Evolutionary conservation across 2,888 invertebrate species (phyloP).

Genomic region (Eupithecia abbreviata): DNA sequence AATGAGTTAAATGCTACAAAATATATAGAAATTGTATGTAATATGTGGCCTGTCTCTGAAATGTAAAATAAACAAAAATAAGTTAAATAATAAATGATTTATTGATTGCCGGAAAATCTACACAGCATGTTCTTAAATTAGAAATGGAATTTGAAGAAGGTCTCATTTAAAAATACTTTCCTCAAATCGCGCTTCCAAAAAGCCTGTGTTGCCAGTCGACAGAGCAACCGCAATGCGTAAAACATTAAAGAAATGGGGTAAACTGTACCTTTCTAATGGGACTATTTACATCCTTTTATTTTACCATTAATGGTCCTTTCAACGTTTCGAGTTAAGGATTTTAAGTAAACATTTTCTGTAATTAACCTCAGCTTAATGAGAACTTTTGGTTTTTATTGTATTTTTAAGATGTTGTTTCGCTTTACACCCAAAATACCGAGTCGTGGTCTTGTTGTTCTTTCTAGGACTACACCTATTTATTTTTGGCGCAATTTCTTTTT

Average conservation of each 20-base stretch:
- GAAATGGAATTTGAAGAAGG: background rate
- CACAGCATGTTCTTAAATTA: background rate
- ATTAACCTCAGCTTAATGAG: conserved; percentile 26
- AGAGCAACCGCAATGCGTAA: conserved; percentile 44
- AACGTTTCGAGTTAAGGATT: conserved; percentile 30
- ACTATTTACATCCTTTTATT: conserved; percentile 39
- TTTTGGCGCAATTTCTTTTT: no score
- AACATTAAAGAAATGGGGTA: conserved; percentile 35
- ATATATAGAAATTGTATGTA: no score
- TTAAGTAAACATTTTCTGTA: conserved; percentile 29
- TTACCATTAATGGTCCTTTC: conserved; percentile 32
- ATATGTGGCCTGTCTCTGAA: no score
- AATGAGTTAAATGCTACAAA: no score
- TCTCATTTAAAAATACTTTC: conserved; percentile 20
- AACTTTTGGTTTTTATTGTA: conserved; percentile 9
- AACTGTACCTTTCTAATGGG: conserved; percentile 33
- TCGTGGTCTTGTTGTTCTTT: background rate
- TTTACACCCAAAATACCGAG: background rate
- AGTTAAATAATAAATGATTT: no score
- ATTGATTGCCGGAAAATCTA: no score
- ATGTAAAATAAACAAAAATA: no score
- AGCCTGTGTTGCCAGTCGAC: conserved; percentile 19
- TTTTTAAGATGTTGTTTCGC: background rate
- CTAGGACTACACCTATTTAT: background rate
- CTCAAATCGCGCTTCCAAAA: conserved; percentile 15